Conservation (phyloP, 2,113 vertebrate species). For the Crotalus horridus region DNA sequence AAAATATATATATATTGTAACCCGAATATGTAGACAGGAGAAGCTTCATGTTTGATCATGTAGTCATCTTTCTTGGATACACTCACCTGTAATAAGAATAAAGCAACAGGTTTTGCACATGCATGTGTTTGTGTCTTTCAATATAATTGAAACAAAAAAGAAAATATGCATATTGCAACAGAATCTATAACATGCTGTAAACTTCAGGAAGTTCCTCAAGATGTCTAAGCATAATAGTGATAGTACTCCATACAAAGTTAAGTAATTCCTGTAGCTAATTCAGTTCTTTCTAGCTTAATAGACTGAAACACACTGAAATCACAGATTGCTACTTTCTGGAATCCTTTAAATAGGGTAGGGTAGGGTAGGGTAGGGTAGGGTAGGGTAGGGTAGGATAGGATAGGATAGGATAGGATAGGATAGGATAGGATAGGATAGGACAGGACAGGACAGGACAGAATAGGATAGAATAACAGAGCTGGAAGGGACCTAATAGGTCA, state of each 20-base stretch:
- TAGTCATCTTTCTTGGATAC: background rate
- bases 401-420: no score
- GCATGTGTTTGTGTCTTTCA: background rate
- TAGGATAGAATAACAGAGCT: no score
- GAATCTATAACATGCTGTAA: background rate
- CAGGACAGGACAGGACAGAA: no score
- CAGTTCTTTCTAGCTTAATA: background rate
- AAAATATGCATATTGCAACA: background rate
- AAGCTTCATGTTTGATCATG: background rate
- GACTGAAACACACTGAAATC: background rate
- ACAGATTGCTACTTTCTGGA: background rate
- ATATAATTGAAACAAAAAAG: background rate
- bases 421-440: no score
- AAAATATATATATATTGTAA: no score
- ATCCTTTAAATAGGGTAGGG: background rate
- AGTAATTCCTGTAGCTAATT: background rate
- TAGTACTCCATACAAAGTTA: background rate
- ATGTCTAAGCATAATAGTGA: background rate
- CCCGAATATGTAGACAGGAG: background rate
- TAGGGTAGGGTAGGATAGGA: no score
- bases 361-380: no score
- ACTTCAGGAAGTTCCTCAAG: background rate
- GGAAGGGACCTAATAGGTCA: no score
- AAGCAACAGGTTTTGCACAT: background rate
- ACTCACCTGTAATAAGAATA: background rate